Conservation (phyloP, 2,113 vertebrate species). For the Apeltes quadracus region DNA sequence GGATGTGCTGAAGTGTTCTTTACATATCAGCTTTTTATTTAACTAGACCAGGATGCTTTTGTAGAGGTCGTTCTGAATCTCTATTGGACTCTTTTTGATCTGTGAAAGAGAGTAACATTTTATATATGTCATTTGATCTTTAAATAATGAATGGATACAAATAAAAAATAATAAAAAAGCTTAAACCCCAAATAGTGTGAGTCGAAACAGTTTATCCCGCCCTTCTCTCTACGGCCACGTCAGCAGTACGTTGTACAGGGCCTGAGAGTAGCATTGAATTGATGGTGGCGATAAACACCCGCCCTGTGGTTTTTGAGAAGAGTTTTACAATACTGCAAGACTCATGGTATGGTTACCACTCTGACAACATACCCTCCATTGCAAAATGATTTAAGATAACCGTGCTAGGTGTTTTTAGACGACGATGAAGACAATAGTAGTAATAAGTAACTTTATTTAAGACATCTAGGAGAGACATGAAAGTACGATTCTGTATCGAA, state of each 20-base stretch:
- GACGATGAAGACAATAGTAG: not conserved
- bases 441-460: not conserved
- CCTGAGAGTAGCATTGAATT: constrained; percentile 41
- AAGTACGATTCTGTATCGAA: not conserved
- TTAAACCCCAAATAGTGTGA: constrained; percentile 22
- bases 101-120: constrained; percentile 5
- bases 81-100: not conserved
- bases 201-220: constrained; percentile 13
- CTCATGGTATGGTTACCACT: constrained; percentile 17
- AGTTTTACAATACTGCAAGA: constrained; percentile 8
- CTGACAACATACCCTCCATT: constrained; percentile 19
- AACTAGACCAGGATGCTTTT: not conserved
- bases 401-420: not conserved
- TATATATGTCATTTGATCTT: not conserved
- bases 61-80: not conserved
- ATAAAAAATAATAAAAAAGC: too few species aligned
- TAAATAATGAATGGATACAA: not conserved
- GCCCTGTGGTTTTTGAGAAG: constrained; percentile 39
- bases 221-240: constrained; percentile 44
- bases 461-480: not conserved
- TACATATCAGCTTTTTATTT: not conserved
- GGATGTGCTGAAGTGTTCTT: not conserved
- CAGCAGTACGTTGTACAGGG: constrained; percentile 42
- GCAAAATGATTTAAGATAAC: constrained; percentile 8
- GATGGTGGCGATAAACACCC: constrained; percentile 31